A percentile compares a stretch with the other conserved stretches of the same genome.
phyloP scores from a whole-genome alignment of 1,140 invertebrate genomes.

The Ceratina australensis region DNA sequence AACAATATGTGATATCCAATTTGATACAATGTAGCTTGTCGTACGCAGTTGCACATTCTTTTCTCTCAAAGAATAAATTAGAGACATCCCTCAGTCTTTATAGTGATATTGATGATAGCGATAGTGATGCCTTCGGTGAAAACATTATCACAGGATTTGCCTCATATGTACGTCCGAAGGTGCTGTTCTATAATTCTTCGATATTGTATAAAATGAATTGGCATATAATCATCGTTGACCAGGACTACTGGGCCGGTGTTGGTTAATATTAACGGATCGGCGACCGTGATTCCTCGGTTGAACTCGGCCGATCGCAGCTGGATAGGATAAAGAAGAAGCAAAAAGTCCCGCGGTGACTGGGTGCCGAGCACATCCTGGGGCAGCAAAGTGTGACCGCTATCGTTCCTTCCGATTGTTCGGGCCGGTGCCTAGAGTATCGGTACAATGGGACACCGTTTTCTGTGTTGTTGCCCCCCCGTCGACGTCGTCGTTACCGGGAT shows the following conservation, averaged over 20 bases:
- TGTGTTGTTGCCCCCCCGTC: conserved; percentile 23
- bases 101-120: too few relatives aligned
- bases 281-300: conserved; percentile 28
- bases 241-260: not conserved
- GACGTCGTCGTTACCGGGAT: conserved; percentile 42
- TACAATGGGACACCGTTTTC: conserved; percentile 62
- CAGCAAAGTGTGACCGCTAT: conserved; percentile 57
- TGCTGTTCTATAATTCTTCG: too few relatives aligned
- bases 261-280: conserved; percentile 23
- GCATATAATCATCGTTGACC: too few relatives aligned
- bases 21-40: too few relatives aligned
- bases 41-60: too few relatives aligned
- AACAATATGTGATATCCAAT: too few relatives aligned
- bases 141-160: too few relatives aligned
- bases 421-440: conserved; percentile 64
- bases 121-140: too few relatives aligned
- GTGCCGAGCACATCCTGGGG: conserved; percentile 32
- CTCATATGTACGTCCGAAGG: too few relatives aligned
- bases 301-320: not conserved
- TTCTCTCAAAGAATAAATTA: too few relatives aligned
- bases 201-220: too few relatives aligned
- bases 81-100: too few relatives aligned
- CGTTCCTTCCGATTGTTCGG: conserved; percentile 63
- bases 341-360: conserved; percentile 31
- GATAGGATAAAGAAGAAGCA: conserved; percentile 7